A percentile compares a stretch with the other conserved stretches of the same genome.
Evolutionary conservation across 1,140 invertebrate genomes (phyloP).

Genomic region (Pseudomyrmex dendroicus): DNA sequence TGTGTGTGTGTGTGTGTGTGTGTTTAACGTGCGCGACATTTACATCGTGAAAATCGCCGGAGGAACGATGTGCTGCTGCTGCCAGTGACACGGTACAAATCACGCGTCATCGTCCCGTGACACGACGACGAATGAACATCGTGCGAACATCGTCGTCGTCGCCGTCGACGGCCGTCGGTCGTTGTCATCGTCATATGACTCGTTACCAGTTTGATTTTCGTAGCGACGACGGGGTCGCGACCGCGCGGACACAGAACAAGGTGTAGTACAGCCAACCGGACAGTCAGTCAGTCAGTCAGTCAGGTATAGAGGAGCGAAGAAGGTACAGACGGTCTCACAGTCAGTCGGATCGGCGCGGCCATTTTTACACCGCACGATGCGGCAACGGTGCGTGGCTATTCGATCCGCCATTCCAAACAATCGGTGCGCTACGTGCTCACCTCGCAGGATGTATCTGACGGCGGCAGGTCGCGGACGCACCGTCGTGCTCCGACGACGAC

Average conservation of each 20-base stretch:
- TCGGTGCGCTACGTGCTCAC: conserved; percentile 85
- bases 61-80: conserved; percentile 24
- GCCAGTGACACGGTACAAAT: conserved; percentile 18
- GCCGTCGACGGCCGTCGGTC: neutral
- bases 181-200: no score
- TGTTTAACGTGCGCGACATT: conserved; percentile 56
- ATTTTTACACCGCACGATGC: conserved; percentile 89
- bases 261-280: conserved; percentile 24
- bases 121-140: conserved; percentile 20
- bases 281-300: conserved; percentile 22
- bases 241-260: neutral
- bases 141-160: neutral
- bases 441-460: conserved; percentile 85
- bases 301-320: conserved; percentile 25
- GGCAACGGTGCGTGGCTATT: conserved; percentile 87
- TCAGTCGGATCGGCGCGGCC: conserved; percentile 85
- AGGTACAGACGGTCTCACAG: no score
- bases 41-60: neutral
- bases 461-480: conserved; percentile 82
- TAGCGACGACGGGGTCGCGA: neutral
- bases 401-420: conserved; percentile 89
- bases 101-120: conserved; percentile 69
- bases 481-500: conserved; percentile 56
- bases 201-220: neutral
- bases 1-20: neutral